Conservation (phyloP, 2,113 vertebrate genomes). For the Condylura cristata region DNA sequence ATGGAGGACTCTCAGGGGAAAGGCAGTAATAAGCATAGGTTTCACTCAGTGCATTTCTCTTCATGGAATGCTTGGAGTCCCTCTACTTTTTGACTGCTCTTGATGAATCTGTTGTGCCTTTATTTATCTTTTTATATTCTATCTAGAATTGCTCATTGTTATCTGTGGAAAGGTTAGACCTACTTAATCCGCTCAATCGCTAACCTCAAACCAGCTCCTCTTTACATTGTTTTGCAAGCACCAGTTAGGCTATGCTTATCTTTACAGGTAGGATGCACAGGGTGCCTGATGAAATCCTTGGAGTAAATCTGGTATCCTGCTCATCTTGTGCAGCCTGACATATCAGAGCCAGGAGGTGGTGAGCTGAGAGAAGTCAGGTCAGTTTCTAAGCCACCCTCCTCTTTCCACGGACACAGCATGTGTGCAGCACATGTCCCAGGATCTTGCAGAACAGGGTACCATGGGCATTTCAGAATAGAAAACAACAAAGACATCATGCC, state of each 20-base stretch:
- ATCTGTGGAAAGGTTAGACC: not conserved
- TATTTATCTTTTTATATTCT: slow-evolving; percentile 13
- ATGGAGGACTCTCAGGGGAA: too few species aligned
- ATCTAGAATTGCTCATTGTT: not conserved
- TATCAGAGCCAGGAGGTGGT: not conserved
- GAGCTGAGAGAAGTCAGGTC: not conserved
- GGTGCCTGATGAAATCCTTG: not conserved
- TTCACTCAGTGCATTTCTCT: not conserved
- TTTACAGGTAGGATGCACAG: not conserved
- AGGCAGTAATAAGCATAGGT: not conserved
- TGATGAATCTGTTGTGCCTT: not conserved
- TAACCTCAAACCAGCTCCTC: not conserved
- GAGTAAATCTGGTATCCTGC: not conserved
- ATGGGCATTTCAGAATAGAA: not conserved
- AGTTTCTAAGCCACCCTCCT: not conserved
- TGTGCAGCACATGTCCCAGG: not conserved
- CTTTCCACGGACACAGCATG: not conserved
- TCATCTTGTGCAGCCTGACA: not conserved
- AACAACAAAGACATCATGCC: not conserved
- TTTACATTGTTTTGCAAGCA: not conserved
- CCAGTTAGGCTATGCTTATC: not conserved
- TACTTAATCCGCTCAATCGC: not conserved
- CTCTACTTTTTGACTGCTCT: not conserved
- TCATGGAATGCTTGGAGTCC: not conserved
- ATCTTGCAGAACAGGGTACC: not conserved